Conservation (phyloP, 2,888 invertebrate species). For the Eretmocerus hayati region DNA sequence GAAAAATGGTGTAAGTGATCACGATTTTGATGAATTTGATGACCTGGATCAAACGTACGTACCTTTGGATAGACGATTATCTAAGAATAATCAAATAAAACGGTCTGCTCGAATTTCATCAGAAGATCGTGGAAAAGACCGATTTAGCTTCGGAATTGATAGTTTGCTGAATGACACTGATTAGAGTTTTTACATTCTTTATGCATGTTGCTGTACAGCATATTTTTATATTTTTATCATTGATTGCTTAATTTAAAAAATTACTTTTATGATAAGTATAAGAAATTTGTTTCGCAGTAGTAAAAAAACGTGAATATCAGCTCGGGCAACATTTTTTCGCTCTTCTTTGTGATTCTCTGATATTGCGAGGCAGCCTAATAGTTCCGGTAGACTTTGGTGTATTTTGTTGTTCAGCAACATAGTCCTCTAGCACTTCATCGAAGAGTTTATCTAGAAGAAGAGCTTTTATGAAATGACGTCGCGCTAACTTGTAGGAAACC, state of each 20-base stretch:
- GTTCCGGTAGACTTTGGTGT: not conserved
- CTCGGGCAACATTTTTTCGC: conserved; percentile 6
- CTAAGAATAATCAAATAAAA: not conserved
- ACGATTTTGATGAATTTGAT: conserved; percentile 31
- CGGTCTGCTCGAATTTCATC: not conserved
- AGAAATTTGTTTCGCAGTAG: no score
- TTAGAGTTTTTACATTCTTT: no score
- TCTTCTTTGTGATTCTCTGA: not conserved
- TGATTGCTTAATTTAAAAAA: no score
- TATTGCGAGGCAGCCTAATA: conserved; percentile 3
- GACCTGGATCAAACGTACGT: conserved; percentile 32
- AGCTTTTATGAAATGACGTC: no score
- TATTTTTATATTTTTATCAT: no score
- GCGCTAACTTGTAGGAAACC: no score
- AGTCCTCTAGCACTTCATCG: conserved; percentile 34
- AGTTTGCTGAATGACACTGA: conserved; percentile 27
- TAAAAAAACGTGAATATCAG: no score
- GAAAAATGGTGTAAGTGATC: not conserved
- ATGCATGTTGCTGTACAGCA: no score
- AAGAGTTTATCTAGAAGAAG: no score
- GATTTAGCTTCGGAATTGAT: conserved; percentile 28
- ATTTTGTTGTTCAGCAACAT: conserved; percentile 4
- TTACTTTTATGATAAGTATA: no score
- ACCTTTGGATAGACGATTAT: conserved; percentile 33
- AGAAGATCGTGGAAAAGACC: no score